Evolutionary conservation across 2,113 vertebrate species (phyloP).

Genomic region (Narcine bancroftii): DNA sequence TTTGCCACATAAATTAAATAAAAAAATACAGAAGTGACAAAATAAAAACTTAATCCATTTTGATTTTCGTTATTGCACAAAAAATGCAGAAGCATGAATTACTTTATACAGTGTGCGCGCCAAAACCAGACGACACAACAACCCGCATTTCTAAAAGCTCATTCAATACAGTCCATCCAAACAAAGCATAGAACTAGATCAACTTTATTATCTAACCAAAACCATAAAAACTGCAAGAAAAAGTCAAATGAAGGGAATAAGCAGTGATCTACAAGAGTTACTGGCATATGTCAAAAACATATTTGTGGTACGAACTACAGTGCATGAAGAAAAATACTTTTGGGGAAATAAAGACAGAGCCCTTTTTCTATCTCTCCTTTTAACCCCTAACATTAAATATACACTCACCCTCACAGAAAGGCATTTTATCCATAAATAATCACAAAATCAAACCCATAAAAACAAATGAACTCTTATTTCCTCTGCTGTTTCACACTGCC

Average conservation of each 20-base stretch:
- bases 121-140: background rate
- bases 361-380: background rate
- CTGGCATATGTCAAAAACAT: background rate
- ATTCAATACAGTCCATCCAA: conserved; percentile 10
- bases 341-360: background rate
- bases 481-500: conserved; percentile 7
- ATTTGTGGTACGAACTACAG: background rate
- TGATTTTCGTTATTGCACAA: background rate
- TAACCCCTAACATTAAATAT: background rate
- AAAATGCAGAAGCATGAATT: conserved; percentile 12
- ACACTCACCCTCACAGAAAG: background rate
- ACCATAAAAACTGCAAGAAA: background rate
- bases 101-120: background rate
- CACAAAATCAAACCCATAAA: background rate
- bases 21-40: conserved; percentile 12
- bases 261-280: background rate
- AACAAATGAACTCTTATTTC: conserved; percentile 12
- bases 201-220: background rate
- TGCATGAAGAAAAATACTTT: background rate
- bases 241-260: background rate
- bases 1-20: background rate
- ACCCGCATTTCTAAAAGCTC: conserved; percentile 1
- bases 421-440: background rate
- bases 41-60: background rate
- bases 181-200: conserved; percentile 1